Evolutionary conservation across 2,888 invertebrate species (phyloP), one percentile per base, ranked within the genome.

Genomic region (Apeira syringaria): DNA sequence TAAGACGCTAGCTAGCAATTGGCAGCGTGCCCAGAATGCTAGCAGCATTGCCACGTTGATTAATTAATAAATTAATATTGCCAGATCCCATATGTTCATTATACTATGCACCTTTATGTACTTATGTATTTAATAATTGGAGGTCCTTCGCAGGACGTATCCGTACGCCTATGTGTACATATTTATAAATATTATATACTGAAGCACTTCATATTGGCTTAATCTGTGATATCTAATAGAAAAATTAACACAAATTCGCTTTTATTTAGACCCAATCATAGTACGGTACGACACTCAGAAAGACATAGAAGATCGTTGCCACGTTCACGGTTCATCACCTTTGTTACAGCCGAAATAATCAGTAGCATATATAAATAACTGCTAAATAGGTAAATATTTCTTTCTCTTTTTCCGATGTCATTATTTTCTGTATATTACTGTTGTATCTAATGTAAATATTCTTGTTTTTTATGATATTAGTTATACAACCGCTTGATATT

Each of bases 171-270:
- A 33, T 50, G 17, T 47, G 37, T 47, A 47, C 37, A 37, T 41
- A 45, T 34, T 33, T 36, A 53, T 48, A 56, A 27, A 43, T 41
- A 47, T 46, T 36, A 44, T 44, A 22, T 39, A 50, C 47, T 52
- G 40, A 49, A 50, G 47, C 56, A 56, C 48, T 74, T 69, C 77
- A 73, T 74, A 79, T 82, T 80, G 81, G 84, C 86, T 85, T 85
- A 72, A 83, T 81, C 85, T 86, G 86, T 85, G 86, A 86, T 86
- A 81, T 72, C 70, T 68, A 67, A 72, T 76, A 74, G 68, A 74
- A 54, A 64, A 68, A 66, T 70, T 68, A 64, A 71, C 74, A 74
- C 74, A 72, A 70, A 64, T 26, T 45, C 60, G 61, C 50, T 41
- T 49, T 56, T 58, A 53, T 57, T 47, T 59, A 41, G 46, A 55